Percentiles rank a stretch among this genome's conserved stretches.
Evolutionary conservation across 2,888 invertebrate species (phyloP).

Genomic region (Altica lythri): DNA sequence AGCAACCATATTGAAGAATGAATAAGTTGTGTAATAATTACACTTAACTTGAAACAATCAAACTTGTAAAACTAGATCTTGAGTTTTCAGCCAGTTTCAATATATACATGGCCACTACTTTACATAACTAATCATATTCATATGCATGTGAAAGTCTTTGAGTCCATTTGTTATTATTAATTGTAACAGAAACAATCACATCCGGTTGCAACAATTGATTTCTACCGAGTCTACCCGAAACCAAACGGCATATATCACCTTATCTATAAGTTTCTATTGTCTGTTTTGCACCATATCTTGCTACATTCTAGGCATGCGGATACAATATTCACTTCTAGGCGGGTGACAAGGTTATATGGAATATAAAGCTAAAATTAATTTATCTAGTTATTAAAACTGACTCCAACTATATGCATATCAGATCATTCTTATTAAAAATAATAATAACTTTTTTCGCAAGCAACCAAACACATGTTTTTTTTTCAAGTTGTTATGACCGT

Average conservation of each 20-base stretch:
- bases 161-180: slow-evolving; percentile 20
- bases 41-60: no score
- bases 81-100: slow-evolving; percentile 5
- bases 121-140: slow-evolving; percentile 13
- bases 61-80: not conserved
- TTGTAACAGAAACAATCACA: slow-evolving; percentile 25
- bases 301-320: slow-evolving; percentile 15
- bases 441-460: no score
- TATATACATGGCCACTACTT: slow-evolving; percentile 4
- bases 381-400: not conserved
- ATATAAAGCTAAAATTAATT: not conserved
- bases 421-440: no score
- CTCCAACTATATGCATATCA: no score
- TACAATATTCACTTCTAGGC: slow-evolving; percentile 14
- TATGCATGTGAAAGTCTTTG: slow-evolving; percentile 22
- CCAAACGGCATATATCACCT: slow-evolving; percentile 12
- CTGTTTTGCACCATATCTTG: slow-evolving; percentile 6
- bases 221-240: slow-evolving; percentile 17
- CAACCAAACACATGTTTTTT: no score
- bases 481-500: no score
- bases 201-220: slow-evolving; percentile 22
- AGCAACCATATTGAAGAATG: no score
- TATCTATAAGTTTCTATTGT: slow-evolving; percentile 9
- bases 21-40: no score
- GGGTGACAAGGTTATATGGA: slow-evolving; percentile 8